These are phyloP conservation scores for Asarcornis scutulata DNA, from an alignment of 2,113 vertebrate genomes.

Conservation along the genomic window DNA sequence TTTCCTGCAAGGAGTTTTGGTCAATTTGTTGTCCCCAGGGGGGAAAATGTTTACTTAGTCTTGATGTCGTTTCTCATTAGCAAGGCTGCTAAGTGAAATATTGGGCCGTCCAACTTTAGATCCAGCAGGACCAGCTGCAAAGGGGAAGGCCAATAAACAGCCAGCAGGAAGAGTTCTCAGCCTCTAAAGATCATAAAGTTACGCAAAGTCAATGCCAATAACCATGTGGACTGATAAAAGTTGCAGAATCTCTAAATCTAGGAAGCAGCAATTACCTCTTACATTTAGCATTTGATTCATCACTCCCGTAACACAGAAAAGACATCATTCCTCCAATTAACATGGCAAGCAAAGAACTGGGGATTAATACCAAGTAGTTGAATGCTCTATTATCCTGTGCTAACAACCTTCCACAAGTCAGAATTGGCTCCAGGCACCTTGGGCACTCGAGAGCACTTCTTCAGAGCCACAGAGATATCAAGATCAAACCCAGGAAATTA, in stretches of 20 bases:
- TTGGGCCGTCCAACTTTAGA: not conserved
- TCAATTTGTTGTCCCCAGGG: not conserved
- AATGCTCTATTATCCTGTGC: not conserved
- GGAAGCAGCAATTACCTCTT: not conserved
- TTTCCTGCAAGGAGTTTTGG: not conserved
- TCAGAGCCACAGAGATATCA: not conserved
- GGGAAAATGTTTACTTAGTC: not conserved
- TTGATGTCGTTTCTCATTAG: not conserved
- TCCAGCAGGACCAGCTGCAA: not conserved
- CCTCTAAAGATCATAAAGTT: not conserved
- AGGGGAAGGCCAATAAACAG: not conserved
- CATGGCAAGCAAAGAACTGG: not conserved
- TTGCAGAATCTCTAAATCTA: not conserved
- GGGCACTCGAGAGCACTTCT: fast-evolving
- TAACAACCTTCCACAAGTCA: not conserved
- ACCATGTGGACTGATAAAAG: not conserved
- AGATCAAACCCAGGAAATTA: not conserved
- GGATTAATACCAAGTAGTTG: not conserved
- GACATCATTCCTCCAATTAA: not conserved
- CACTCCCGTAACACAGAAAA: not conserved
- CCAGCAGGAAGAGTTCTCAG: not conserved
- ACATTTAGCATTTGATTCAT: not conserved
- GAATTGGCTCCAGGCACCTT: not conserved
- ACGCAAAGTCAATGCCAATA: not conserved
- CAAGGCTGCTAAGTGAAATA: not conserved